Conservation (phyloP, 2,797 vertebrate genomes). For the Clamator glandarius region DNA sequence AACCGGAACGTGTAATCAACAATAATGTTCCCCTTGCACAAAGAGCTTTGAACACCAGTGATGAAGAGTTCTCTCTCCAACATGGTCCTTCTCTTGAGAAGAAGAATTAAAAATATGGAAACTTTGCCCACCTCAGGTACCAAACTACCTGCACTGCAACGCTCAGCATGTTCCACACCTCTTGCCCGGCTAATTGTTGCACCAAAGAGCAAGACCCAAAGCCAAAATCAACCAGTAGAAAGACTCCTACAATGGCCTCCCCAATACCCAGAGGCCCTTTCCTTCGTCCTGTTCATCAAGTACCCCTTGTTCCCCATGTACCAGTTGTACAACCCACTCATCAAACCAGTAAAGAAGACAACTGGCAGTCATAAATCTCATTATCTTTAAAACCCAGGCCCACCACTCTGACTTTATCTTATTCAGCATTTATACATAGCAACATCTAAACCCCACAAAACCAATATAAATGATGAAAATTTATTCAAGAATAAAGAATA, state of each 20-base stretch:
- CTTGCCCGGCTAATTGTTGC: conserved; percentile 83
- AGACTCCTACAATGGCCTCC: conserved; percentile 85
- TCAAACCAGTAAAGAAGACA: neutral
- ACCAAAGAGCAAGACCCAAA: conserved; percentile 91
- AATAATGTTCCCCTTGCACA: neutral
- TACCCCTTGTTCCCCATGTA: conserved; percentile 91
- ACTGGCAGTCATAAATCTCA: neutral
- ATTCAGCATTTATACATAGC: neutral
- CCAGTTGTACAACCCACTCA: conserved; percentile 91
- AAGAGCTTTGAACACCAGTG: neutral
- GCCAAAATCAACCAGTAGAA: conserved; percentile 86
- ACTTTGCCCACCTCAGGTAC: conserved; percentile 76
- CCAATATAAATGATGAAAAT: neutral
- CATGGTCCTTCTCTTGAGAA: neutral
- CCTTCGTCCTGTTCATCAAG: conserved; percentile 90
- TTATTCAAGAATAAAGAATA: neutral
- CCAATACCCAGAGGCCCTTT: conserved; percentile 87
- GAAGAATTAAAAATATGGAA: neutral
- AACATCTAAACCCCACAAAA: neutral
- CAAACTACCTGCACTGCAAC: conserved; percentile 76
- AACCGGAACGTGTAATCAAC: neutral
- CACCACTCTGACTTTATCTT: neutral
- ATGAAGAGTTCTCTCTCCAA: neutral
- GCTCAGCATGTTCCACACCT: conserved; percentile 82
- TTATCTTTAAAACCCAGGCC: neutral